Conservation (phyloP, 2,797 vertebrate genomes). For the Tenualosa thibaudeaui region DNA sequence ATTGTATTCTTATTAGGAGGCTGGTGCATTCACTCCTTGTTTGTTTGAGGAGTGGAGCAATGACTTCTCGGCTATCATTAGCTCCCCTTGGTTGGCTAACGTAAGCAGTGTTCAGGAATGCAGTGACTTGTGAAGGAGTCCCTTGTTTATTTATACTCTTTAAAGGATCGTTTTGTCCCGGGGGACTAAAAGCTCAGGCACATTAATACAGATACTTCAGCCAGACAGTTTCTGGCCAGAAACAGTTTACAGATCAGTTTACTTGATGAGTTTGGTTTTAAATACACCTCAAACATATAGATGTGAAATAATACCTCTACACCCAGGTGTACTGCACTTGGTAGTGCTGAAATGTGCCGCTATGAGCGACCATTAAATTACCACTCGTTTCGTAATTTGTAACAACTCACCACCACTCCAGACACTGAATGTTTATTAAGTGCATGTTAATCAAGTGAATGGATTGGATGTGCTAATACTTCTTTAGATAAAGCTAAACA, state of each 20-base stretch:
- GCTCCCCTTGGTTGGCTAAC: slow-evolving; percentile 6
- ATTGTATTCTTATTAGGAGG: background rate
- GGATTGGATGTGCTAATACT: background rate
- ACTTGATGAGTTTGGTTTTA: background rate
- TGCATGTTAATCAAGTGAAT: background rate
- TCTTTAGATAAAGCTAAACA: slow-evolving; percentile 4
- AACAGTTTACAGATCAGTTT: background rate
- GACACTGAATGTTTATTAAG: background rate
- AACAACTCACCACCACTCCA: background rate
- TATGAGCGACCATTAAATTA: no score
- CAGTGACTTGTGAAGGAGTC: slow-evolving; percentile 21
- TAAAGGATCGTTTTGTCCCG: slow-evolving; percentile 1
- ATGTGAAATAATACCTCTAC: no score
- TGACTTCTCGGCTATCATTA: background rate
- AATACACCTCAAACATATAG: background rate
- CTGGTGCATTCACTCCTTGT: background rate
- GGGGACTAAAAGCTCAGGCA: background rate
- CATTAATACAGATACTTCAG: background rate
- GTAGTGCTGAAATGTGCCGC: no score
- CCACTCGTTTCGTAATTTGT: background rate
- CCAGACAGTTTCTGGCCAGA: background rate
- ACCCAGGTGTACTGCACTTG: background rate
- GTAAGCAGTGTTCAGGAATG: slow-evolving; percentile 10
- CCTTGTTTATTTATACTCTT: slow-evolving; percentile 20
- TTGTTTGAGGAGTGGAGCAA: background rate